A percentile compares a stretch with the other conserved stretches of the same genome.
Conservation (phyloP, 2,888 invertebrate genomes). For the Therioaphis trifolii region DNA sequence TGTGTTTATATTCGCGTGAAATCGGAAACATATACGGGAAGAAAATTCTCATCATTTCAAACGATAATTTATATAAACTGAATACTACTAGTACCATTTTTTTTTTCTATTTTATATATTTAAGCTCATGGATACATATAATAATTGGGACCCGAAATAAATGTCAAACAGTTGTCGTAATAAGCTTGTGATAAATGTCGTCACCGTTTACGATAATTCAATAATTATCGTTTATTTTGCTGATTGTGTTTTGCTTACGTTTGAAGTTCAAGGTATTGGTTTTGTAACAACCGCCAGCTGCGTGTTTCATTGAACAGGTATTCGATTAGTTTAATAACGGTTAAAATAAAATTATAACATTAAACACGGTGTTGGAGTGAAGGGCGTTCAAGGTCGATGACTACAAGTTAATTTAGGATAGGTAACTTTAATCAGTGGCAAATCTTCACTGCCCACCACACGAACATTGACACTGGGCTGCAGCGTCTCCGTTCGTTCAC, state of each 20-base stretch:
- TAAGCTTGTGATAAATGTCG: not conserved
- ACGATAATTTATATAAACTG: no score
- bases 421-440: not conserved
- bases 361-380: not conserved
- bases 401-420: not conserved
- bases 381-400: slow-evolving; percentile 31
- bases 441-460: not conserved
- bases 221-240: not conserved
- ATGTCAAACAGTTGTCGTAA: no score
- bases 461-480: slow-evolving; percentile 2
- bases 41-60: no score
- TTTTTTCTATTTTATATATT: no score
- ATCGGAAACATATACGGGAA: no score
- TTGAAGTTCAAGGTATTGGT: not conserved
- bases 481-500: slow-evolving; percentile 15
- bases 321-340: not conserved
- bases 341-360: not conserved
- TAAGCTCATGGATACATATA: no score
- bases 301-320: not conserved
- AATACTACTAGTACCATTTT: no score
- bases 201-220: not conserved
- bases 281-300: not conserved
- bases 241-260: not conserved
- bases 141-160: no score
- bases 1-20: no score